A percentile compares a stretch with the other conserved stretches of the same genome.
phyloP scores from a whole-genome alignment of 2,888 invertebrate genomes.

The Caenorhabditis imperialis region DNA sequence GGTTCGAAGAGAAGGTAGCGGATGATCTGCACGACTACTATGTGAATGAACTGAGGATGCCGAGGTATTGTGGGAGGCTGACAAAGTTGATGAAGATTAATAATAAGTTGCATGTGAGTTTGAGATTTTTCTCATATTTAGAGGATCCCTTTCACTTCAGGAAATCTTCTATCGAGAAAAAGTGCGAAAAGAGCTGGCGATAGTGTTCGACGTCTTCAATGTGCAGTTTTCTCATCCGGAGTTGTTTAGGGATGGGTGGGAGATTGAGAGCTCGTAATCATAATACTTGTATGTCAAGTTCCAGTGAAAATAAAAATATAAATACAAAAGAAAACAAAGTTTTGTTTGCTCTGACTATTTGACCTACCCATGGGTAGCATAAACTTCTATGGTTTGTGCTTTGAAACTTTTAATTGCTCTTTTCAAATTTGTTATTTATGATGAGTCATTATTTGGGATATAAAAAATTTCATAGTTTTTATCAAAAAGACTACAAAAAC shows the following conservation, averaged over 20 bases:
- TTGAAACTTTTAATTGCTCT: too few species aligned
- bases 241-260: constrained; percentile 22
- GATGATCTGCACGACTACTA: constrained; percentile 55
- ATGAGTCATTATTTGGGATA: too few species aligned
- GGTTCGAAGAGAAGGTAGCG: constrained; percentile 34
- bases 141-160: neutral
- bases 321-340: too few species aligned
- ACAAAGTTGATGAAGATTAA: constrained; percentile 53
- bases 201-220: constrained; percentile 55
- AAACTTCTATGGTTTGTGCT: too few species aligned
- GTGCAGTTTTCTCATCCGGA: constrained; percentile 46
- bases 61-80: constrained; percentile 51
- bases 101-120: constrained; percentile 48
- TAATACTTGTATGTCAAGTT: too few species aligned
- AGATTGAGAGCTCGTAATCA: too few species aligned
- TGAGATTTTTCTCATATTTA: neutral
- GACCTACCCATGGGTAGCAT: too few species aligned
- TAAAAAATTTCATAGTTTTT: too few species aligned
- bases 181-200: constrained; percentile 34
- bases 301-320: too few species aligned
- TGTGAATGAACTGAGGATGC: constrained; percentile 16
- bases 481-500: too few species aligned
- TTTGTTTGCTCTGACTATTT: too few species aligned
- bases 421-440: too few species aligned
- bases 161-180: neutral